Conservation (phyloP, 2,113 vertebrate genomes). For the Reinhardtius hippoglossoides region DNA sequence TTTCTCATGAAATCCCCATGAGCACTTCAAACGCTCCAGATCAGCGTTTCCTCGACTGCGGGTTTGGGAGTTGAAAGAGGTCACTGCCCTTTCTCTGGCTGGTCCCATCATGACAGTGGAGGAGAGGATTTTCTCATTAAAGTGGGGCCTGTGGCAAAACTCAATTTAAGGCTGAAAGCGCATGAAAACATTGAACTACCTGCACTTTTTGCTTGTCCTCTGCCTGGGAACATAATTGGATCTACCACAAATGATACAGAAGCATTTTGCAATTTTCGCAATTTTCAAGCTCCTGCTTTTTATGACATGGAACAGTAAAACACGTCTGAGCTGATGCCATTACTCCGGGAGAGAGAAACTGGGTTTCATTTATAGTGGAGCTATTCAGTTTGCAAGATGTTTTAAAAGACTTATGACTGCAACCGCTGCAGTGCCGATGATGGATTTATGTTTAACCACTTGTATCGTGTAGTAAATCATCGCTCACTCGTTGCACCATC, state of each 20-base stretch:
- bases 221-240: conserved; percentile 27
- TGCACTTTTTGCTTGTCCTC: conserved; percentile 11
- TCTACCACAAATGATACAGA: conserved; percentile 29
- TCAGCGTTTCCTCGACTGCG: conserved; percentile 10
- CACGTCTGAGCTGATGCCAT: conserved; percentile 20
- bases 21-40: conserved; percentile 25
- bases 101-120: conserved; percentile 10
- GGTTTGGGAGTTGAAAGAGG: conserved; percentile 27
- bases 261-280: conserved; percentile 5
- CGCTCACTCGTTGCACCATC: conserved; percentile 20
- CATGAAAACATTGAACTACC: conserved; percentile 22
- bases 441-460: conserved; percentile 18
- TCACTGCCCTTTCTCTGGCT: conserved; percentile 33
- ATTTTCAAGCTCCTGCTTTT: not conserved
- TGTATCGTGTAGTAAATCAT: conserved; percentile 11
- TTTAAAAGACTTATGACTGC: not conserved
- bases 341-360: conserved; percentile 1
- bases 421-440: not conserved
- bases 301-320: conserved; percentile 4
- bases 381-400: conserved; percentile 5
- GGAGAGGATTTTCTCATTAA: conserved; percentile 29
- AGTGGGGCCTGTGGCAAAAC: conserved; percentile 24
- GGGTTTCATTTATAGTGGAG: conserved; percentile 27
- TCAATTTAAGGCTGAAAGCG: conserved; percentile 12
- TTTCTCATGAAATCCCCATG: conserved; percentile 44